Evolutionary conservation across 2,797 vertebrate species (phyloP), one percentile per base, ranked within the genome.

Genomic region (Spinus olivaceus): DNA sequence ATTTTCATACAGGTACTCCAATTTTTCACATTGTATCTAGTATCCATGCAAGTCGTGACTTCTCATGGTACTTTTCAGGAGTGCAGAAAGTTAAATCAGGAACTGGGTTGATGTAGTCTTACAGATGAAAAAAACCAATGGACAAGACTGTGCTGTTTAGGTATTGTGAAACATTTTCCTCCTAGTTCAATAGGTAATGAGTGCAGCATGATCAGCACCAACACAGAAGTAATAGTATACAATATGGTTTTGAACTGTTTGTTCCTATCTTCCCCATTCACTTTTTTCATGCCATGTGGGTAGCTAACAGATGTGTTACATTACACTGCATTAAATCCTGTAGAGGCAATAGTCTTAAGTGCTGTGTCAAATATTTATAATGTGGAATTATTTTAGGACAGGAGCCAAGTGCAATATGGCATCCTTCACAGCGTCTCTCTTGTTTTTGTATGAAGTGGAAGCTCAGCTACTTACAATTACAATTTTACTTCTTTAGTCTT

Each of bases 311-410:
- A 96, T 96, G 96, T 89, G 73, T 95, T 93, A 67, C 54, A 94
- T 96, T 95, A 96, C 73, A 86, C 81, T 82, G 25, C 88, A 93
- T 95, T 93, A 94, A 96, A 87, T 94, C 86, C 93, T 91, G 92
- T 81, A 78, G 89, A 97, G 89, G 94, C 95, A 95, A 95, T 91
- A 94, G 95, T 94, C 90, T 92, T 92, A 95, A 94, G 90, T 92
- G 76, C 95, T 91, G 85, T 21, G 24, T 96, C 94, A 94, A 96
- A 94, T 96, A 96, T 96, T 97, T 96, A 92, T 92, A 94, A 96
- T 88, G 85, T 84, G 96, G 92, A 73, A 92, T 95, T 96, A 91
- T 95, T 94, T 96, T 96, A 94, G 95, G 95, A 86, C 25, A 32
- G 64, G 30, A 88, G 85, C 95, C 87, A 93, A 96, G 82, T 88